Conservation (phyloP, 1,140 invertebrate genomes). For the Drosophila arawakana region DNA sequence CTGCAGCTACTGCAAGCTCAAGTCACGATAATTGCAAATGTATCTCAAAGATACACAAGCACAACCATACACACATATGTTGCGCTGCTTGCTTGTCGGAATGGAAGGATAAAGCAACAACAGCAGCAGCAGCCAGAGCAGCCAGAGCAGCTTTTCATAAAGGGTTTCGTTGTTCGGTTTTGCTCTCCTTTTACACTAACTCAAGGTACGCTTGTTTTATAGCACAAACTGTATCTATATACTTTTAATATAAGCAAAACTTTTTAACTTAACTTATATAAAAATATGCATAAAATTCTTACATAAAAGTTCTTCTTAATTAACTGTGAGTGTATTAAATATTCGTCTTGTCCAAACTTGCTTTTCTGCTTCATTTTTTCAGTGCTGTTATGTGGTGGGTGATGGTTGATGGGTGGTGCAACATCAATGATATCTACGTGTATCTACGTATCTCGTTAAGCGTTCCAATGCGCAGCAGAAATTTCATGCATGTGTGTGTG, state of each 20-base stretch:
- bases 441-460: conserved; percentile 74
- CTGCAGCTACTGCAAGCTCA: conserved; percentile 55
- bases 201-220: not conserved
- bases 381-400: not conserved
- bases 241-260: no score
- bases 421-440: conserved; percentile 77
- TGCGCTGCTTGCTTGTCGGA: not conserved
- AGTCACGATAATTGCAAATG: conserved; percentile 84
- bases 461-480: conserved; percentile 58
- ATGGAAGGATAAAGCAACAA: conserved; percentile 15
- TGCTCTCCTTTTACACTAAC: not conserved
- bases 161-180: conserved; percentile 53
- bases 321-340: not conserved
- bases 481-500: conserved; percentile 33
- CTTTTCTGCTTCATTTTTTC: conserved; percentile 31
- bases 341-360: not conserved
- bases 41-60: conserved; percentile 73
- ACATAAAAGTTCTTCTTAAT: not conserved
- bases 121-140: conserved; percentile 29
- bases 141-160: conserved; percentile 66
- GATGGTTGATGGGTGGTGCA: conserved; percentile 19
- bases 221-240: not conserved
- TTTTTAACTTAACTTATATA: no score
- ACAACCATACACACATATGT: not conserved
- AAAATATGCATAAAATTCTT: no score